Conservation (phyloP, 2,888 invertebrate species). For the Cephonodes hylas region DNA sequence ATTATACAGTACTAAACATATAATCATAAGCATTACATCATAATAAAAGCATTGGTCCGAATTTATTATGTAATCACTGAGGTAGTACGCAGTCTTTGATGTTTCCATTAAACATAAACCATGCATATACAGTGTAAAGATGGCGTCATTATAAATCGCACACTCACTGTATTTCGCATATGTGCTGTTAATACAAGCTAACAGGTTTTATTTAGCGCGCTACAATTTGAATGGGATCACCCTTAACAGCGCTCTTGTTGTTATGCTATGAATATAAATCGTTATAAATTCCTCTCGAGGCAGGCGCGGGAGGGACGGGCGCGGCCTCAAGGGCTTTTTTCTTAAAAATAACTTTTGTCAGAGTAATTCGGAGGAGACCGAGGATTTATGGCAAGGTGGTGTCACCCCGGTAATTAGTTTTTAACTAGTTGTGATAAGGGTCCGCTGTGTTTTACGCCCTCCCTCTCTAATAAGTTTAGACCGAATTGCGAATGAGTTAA, state of each 20-base stretch:
- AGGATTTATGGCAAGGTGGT: conserved; percentile 79
- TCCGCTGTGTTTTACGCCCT: conserved; percentile 67
- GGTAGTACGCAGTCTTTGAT: background rate
- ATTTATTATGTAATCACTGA: background rate
- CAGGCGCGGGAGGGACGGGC: conserved; percentile 45
- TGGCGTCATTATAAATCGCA: conserved; percentile 1
- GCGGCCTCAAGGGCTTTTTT: conserved; percentile 78
- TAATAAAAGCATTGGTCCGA: background rate
- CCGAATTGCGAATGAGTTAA: conserved; percentile 31
- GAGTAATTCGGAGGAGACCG: conserved; percentile 76
- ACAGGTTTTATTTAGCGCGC: conserved; percentile 63
- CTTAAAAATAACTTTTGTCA: conserved; percentile 81
- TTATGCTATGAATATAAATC: conserved; percentile 83
- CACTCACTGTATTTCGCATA: conserved; percentile 5
- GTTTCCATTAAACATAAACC: background rate
- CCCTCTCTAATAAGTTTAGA: conserved; percentile 65
- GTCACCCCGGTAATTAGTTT: conserved; percentile 81
- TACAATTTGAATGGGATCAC: conserved; percentile 71
- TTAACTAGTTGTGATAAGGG: conserved; percentile 82
- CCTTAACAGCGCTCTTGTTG: conserved; percentile 77
- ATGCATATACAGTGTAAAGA: background rate
- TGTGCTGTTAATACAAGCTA: conserved; percentile 26
- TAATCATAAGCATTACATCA: background rate
- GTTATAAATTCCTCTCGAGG: conserved; percentile 80
- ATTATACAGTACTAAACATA: background rate